phyloP scores from a whole-genome alignment of 2,888 invertebrate species.

The Trypoxylon attenuatum region DNA sequence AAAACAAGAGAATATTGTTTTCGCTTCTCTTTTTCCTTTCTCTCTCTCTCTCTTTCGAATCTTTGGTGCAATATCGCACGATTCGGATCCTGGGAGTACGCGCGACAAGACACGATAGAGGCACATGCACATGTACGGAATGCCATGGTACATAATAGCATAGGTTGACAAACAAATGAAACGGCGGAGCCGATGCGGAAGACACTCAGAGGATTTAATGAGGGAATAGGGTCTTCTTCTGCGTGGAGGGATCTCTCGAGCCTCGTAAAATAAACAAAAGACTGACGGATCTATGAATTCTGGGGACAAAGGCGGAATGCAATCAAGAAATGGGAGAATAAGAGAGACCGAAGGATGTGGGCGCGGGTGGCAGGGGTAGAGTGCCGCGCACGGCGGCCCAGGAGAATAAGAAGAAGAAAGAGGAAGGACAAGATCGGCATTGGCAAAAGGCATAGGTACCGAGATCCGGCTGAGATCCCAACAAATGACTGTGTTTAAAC shows the following conservation, averaged over 20 bases:
- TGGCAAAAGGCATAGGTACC: constrained; percentile 61
- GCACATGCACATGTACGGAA: too few species aligned
- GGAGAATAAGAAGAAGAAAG: constrained; percentile 11
- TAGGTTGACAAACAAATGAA: too few species aligned
- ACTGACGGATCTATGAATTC: constrained; percentile 53
- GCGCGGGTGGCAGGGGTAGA: neutral
- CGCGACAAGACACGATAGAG: too few species aligned
- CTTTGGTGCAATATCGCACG: too few species aligned
- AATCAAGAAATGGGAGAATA: constrained; percentile 55
- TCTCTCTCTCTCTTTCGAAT: too few species aligned
- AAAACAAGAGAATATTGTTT: too few species aligned
- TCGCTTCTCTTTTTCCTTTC: too few species aligned
- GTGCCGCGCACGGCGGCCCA: neutral
- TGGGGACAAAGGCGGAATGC: constrained; percentile 56
- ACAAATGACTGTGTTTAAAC: constrained; percentile 75
- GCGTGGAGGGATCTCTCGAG: neutral
- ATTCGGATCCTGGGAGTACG: too few species aligned
- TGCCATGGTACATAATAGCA: too few species aligned
- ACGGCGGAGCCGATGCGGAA: too few species aligned
- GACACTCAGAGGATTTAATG: neutral
- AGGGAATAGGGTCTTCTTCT: neutral
- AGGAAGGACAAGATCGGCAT: constrained; percentile 54
- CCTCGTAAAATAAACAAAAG: constrained; percentile 23
- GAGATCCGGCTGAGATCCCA: constrained; percentile 52
- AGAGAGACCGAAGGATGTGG: constrained; percentile 30